Evolutionary conservation across 2,797 vertebrate species (phyloP).

Genomic region (Sebastes cheni): DNA sequence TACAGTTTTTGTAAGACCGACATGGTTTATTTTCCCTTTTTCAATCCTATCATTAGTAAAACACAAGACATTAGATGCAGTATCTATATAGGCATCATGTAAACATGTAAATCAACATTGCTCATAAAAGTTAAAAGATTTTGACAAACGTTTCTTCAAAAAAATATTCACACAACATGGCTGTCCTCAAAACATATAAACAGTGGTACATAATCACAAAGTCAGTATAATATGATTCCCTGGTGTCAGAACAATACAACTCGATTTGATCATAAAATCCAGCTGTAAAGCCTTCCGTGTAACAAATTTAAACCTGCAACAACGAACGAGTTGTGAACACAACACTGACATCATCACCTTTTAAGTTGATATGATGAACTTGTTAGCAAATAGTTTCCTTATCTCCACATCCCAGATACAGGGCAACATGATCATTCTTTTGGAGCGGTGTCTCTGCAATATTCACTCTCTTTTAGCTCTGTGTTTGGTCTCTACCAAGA

Average conservation of each 20-base stretch:
- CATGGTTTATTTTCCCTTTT: conserved; percentile 58
- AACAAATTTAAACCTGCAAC: not conserved
- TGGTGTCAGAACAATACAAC: not conserved
- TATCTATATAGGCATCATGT: not conserved
- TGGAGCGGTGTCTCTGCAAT: not conserved
- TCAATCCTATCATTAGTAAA: conserved; percentile 46
- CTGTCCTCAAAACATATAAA: not conserved
- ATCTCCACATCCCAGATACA: not conserved
- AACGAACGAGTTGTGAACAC: not conserved
- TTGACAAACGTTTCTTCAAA: not conserved
- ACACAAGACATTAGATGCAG: conserved; percentile 8
- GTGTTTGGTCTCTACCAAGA: not conserved
- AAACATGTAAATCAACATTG: conserved; percentile 11
- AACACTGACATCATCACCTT: not conserved
- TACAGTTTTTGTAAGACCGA: not conserved
- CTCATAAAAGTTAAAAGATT: conserved; percentile 13
- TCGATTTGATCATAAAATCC: not conserved
- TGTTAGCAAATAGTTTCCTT: not conserved
- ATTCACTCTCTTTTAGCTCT: not conserved
- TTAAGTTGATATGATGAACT: not conserved
- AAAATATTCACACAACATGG: not conserved
- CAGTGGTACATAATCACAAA: not conserved
- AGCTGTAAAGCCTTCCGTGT: not conserved
- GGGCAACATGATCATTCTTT: not conserved
- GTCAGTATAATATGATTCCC: not conserved